Evolutionary conservation across 2,888 invertebrate species (phyloP).

Genomic region (Platynereis dumerilii): DNA sequence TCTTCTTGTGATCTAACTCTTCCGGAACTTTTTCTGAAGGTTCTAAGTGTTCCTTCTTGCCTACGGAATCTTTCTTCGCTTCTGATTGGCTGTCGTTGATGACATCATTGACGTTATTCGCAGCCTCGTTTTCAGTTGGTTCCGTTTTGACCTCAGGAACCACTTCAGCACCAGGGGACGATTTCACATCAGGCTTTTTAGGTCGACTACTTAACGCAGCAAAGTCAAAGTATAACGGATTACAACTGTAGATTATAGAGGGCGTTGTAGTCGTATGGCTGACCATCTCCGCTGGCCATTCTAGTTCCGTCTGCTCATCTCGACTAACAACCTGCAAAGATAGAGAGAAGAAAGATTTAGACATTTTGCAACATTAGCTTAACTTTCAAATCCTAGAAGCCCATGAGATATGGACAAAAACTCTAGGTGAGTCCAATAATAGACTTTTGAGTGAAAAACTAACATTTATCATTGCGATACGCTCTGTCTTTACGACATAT

Average conservation of each 20-base stretch:
- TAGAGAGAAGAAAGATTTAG: no score
- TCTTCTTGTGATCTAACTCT: slow-evolving; percentile 20
- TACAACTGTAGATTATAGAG: slow-evolving; percentile 53
- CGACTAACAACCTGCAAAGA: slow-evolving; percentile 40
- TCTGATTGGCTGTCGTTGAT: background rate
- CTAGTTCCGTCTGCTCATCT: slow-evolving; percentile 49
- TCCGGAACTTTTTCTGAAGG: background rate
- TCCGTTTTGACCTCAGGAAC: slow-evolving; percentile 29
- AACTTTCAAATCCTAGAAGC: no score
- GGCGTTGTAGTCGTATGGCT: slow-evolving; percentile 51
- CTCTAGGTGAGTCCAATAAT: no score
- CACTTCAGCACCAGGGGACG: background rate
- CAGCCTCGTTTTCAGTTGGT: slow-evolving; percentile 2
- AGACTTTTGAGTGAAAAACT: no score
- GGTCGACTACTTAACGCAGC: slow-evolving; percentile 39
- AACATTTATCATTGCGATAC: no score
- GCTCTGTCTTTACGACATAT: no score
- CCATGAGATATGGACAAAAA: no score
- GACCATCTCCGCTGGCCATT: slow-evolving; percentile 60
- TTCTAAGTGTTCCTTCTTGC: background rate
- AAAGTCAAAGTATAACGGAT: slow-evolving; percentile 59
- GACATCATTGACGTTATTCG: background rate
- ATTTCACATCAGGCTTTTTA: background rate
- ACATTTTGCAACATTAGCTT: no score
- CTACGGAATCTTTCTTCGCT: background rate